phyloP scores from a whole-genome alignment of 2,797 vertebrate genomes.

The Halcyon smyrnensis region DNA sequence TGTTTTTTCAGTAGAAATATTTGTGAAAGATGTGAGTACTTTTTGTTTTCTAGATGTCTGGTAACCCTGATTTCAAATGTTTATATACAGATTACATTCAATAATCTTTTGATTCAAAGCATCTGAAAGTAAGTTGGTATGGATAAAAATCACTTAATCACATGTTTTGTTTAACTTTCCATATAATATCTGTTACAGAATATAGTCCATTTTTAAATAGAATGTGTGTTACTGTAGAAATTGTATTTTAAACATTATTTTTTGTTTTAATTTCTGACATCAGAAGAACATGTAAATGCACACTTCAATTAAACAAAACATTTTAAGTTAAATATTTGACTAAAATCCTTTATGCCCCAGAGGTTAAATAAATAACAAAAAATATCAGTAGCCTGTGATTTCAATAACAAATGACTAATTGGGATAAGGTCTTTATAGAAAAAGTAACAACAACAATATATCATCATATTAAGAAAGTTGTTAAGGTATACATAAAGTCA shows the following conservation, averaged over 20 bases:
- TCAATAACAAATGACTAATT: not conserved
- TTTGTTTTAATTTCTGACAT: not conserved
- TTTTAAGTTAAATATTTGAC: not conserved
- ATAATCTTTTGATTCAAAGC: conserved; percentile 3
- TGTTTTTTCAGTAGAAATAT: conserved; percentile 22
- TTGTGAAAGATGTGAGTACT: conserved; percentile 2
- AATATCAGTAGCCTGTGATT: not conserved
- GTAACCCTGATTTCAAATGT: conserved; percentile 18
- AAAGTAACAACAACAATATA: not conserved
- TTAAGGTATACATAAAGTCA: not conserved
- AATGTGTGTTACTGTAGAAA: not conserved
- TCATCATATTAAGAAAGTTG: not conserved
- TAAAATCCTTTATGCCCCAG: not conserved
- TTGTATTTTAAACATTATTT: not conserved
- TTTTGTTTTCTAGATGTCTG: conserved; percentile 15
- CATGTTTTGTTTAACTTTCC: not conserved
- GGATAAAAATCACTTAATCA: not conserved
- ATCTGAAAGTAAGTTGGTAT: not conserved
- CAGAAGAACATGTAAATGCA: not conserved
- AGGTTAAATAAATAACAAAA: not conserved
- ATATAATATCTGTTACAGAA: not conserved
- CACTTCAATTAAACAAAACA: not conserved
- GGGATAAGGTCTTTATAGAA: not conserved
- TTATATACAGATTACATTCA: conserved; percentile 6
- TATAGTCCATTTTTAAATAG: not conserved